Conservation (phyloP, 2,113 vertebrate genomes). For the Ceratotherium simum region DNA sequence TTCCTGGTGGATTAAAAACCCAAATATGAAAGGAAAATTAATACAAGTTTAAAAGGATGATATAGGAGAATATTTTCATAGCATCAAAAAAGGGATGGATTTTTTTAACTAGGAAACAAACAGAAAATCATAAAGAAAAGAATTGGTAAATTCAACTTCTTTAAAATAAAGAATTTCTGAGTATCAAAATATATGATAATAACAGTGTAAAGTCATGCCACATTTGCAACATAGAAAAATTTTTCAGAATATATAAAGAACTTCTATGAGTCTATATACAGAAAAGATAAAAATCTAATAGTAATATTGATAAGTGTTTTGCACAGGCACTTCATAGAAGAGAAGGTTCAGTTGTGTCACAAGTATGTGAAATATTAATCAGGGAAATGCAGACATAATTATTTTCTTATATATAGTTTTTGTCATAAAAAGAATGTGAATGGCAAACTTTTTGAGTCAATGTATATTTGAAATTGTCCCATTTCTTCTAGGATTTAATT, state of each 20-base stretch:
- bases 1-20: background rate
- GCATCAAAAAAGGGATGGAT: background rate
- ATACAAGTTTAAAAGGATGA: background rate
- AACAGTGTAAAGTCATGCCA: background rate
- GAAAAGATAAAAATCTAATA: background rate
- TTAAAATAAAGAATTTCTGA: background rate
- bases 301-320: background rate
- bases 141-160: background rate
- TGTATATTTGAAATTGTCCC: background rate
- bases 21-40: background rate
- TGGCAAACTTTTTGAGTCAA: background rate
- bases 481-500: background rate
- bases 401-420: background rate
- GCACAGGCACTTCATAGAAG: background rate
- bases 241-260: background rate
- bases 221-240: background rate
- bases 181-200: background rate
- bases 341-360: background rate
- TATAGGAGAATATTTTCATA: background rate
- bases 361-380: background rate
- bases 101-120: background rate
- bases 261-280: background rate
- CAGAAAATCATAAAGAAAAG: background rate
- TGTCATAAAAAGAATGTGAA: background rate
- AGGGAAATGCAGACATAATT: background rate